phyloP scores from a whole-genome alignment of 2,888 invertebrate genomes.

The Neoascia interrupta region DNA sequence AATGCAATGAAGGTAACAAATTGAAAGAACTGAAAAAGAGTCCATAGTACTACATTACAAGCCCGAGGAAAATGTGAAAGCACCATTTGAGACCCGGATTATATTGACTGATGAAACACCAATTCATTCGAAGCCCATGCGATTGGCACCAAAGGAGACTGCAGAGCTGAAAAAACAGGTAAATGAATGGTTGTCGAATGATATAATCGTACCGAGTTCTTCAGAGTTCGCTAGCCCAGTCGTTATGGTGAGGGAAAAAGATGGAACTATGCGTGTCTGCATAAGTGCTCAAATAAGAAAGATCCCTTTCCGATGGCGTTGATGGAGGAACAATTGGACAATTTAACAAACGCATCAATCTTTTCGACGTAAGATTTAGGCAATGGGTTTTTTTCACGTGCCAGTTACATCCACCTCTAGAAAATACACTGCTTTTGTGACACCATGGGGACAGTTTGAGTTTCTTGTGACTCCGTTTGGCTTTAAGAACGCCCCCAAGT shows the following conservation, averaged over 20 bases:
- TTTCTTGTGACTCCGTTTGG: slow-evolving; percentile 78
- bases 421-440: slow-evolving; percentile 20
- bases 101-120: no score
- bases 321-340: neutral
- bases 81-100: no score
- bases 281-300: neutral
- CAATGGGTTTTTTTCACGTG: slow-evolving; percentile 48
- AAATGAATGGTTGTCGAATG: neutral
- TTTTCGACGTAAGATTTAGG: neutral
- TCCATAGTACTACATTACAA: no score
- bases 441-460: slow-evolving; percentile 65
- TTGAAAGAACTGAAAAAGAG: no score
- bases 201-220: neutral
- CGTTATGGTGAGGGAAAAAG: neutral
- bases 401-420: slow-evolving; percentile 9
- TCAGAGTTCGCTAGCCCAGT: neutral
- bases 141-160: no score
- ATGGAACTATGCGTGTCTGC: neutral
- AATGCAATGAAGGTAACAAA: no score
- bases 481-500: slow-evolving; percentile 75
- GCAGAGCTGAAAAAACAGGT: neutral
- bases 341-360: neutral
- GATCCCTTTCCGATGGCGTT: neutral
- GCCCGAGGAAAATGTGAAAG: no score
- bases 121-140: no score